A percentile compares a stretch with the other conserved stretches of the same genome.
Evolutionary conservation across 2,797 vertebrate species (phyloP).

Genomic region (Gymnodraco acuticeps): DNA sequence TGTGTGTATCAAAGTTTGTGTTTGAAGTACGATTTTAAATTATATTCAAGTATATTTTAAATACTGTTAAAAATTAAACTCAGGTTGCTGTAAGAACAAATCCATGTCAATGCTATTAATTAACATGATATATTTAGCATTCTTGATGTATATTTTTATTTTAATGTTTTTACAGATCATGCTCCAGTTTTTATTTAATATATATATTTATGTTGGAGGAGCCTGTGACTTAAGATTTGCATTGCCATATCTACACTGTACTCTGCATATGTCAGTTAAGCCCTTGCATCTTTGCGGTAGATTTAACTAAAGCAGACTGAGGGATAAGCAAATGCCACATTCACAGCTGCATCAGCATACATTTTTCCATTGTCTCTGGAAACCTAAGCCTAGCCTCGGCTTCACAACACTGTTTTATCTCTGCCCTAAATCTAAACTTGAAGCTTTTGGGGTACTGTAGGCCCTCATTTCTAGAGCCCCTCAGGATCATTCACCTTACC

Average conservation of each 20-base stretch:
- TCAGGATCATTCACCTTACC: slow-evolving; percentile 43
- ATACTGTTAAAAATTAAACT: neutral
- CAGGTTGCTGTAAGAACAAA: neutral
- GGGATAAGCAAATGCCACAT: slow-evolving; percentile 26
- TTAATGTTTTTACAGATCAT: neutral
- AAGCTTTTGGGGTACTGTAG: slow-evolving; percentile 37
- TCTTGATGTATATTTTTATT: neutral
- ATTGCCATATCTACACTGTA: no score
- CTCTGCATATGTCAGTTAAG: no score
- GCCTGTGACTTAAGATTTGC: no score
- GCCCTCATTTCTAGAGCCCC: slow-evolving; percentile 70
- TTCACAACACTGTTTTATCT: slow-evolving; percentile 60
- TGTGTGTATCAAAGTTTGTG: neutral
- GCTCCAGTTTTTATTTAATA: neutral
- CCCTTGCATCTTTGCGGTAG: neutral
- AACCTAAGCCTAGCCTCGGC: neutral
- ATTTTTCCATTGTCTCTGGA: slow-evolving; percentile 61
- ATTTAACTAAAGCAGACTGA: slow-evolving; percentile 47
- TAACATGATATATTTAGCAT: neutral
- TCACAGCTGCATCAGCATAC: slow-evolving; percentile 20
- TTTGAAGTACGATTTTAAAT: neutral
- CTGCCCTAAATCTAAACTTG: slow-evolving; percentile 70
- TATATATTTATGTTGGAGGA: no score
- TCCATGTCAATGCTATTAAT: neutral
- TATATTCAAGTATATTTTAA: no score